phyloP scores from a whole-genome alignment of 2,888 invertebrate genomes.

The Digitonthophagus gazella region DNA sequence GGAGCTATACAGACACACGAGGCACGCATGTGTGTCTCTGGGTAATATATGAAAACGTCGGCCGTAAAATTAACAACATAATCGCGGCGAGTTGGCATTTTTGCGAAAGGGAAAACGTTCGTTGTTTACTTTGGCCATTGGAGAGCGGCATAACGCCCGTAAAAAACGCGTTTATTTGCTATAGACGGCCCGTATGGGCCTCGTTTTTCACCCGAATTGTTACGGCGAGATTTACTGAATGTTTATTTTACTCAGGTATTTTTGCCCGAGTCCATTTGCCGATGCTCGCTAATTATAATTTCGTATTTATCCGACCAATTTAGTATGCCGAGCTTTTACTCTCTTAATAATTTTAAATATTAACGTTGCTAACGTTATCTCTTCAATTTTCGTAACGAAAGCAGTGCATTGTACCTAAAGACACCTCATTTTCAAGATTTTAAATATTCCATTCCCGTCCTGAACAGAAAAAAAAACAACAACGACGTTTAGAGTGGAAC shows the following conservation, averaged over 20 bases:
- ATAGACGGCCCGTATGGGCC: background rate
- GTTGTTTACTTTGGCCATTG: background rate
- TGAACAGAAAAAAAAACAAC: too few species aligned
- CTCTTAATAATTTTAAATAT: too few species aligned
- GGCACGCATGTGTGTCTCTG: background rate
- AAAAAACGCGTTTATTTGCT: background rate
- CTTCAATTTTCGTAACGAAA: too few species aligned
- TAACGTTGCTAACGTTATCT: too few species aligned
- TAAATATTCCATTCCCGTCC: too few species aligned
- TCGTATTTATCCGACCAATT: too few species aligned
- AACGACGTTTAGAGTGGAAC: background rate
- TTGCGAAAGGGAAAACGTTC: background rate
- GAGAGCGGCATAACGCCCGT: too few species aligned
- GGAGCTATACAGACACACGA: background rate
- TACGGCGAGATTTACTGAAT: background rate
- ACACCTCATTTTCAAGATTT: too few species aligned
- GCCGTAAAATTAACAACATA: constrained; percentile 23
- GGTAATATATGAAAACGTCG: constrained; percentile 18
- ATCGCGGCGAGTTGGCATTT: constrained; percentile 18
- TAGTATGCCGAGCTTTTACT: too few species aligned
- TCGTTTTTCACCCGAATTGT: background rate
- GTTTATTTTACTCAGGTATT: background rate
- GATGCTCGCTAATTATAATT: too few species aligned
- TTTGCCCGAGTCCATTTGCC: too few species aligned
- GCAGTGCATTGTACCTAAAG: too few species aligned